Percentiles rank a stretch among this genome's conserved stretches.
Evolutionary conservation across 2,888 invertebrate genomes (phyloP).

Genomic region (Polydrusus cervinus): DNA sequence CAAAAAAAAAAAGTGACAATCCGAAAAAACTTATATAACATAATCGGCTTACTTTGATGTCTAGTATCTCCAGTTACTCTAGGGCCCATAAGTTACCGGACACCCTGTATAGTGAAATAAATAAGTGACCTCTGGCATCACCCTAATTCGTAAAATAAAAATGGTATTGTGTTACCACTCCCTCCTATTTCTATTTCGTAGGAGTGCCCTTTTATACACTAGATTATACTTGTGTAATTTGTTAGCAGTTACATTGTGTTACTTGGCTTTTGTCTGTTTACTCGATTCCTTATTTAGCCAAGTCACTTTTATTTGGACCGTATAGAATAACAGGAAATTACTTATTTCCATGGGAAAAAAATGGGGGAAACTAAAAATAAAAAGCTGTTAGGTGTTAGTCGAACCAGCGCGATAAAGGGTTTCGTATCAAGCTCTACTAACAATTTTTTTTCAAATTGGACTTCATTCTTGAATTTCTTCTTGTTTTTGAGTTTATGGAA

Average conservation of each 20-base stretch:
- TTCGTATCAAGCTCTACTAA: neutral
- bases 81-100: no score
- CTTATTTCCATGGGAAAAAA: constrained; percentile 1
- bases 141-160: constrained; percentile 21
- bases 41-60: no score
- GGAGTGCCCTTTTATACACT: constrained; percentile 32
- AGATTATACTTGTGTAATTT: constrained; percentile 35
- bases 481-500: no score
- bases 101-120: neutral
- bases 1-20: no score
- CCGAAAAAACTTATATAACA: no score
- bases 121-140: neutral
- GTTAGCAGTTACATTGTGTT: constrained; percentile 32
- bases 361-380: constrained; percentile 11
- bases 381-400: neutral
- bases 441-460: neutral
- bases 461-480: no score
- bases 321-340: constrained; percentile 21
- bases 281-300: constrained; percentile 31
- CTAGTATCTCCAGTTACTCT: no score
- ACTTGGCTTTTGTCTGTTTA: constrained; percentile 34
- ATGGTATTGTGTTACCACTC: constrained; percentile 35
- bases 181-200: constrained; percentile 32
- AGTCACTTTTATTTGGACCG: constrained; percentile 28
- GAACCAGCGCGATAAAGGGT: no score